Percentiles rank a stretch among this genome's conserved stretches.
These are phyloP conservation scores for Conus betulinus DNA, from an alignment of 1,140 invertebrate species.

Conservation along the genomic window DNA sequence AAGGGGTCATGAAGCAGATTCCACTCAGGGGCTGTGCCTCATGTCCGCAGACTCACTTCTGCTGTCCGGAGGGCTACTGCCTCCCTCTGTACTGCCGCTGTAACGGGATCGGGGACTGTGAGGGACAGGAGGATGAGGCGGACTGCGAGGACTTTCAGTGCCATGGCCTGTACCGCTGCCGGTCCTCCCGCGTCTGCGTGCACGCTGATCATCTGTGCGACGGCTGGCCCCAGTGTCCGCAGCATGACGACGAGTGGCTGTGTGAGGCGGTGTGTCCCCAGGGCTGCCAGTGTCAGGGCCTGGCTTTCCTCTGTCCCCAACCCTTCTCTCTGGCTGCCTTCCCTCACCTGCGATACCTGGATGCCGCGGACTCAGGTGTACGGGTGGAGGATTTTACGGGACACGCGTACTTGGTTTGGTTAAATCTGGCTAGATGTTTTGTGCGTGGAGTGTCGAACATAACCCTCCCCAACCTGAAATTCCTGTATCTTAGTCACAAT, in stretches of 20 bases:
- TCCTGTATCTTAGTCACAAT: constrained; percentile 39
- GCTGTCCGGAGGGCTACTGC: constrained; percentile 17
- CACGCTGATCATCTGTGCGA: constrained; percentile 25
- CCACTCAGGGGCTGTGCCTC: not conserved
- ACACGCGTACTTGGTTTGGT: constrained; percentile 3
- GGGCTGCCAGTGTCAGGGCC: constrained; percentile 41
- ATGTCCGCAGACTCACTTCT: constrained; percentile 25
- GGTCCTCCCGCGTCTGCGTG: constrained; percentile 29
- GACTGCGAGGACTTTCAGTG: constrained; percentile 22
- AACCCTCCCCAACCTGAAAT: not conserved
- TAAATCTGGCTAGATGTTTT: not conserved
- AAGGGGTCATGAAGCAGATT: not conserved
- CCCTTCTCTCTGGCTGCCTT: not conserved
- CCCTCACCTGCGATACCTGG: constrained; percentile 8
- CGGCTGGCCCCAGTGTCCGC: constrained; percentile 38
- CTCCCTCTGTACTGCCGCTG: constrained; percentile 17
- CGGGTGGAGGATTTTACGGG: not conserved
- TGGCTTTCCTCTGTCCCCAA: constrained; percentile 2
- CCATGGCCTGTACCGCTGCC: constrained; percentile 37
- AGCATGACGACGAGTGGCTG: constrained; percentile 41
- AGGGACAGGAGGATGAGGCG: constrained; percentile 13
- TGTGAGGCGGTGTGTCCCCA: constrained; percentile 41
- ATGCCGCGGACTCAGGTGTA: not conserved
- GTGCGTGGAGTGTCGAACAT: not conserved
- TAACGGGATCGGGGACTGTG: constrained; percentile 29